Evolutionary conservation across 2,113 vertebrate species (phyloP).

Genomic region (Equus quagga): DNA sequence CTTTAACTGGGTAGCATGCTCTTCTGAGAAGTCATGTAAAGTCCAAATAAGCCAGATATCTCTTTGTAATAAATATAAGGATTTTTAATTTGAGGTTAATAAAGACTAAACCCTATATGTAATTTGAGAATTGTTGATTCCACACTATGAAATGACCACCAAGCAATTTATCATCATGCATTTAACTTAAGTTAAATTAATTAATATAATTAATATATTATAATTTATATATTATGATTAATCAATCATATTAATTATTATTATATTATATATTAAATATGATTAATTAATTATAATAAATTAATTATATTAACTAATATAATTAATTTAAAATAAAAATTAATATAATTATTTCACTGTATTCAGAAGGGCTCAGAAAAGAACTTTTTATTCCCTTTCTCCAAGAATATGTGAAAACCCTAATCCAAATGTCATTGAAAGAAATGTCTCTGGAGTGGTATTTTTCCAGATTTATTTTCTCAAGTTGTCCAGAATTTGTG

Average conservation of each 20-base stretch:
- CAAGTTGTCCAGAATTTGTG: not conserved
- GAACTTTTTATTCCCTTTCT: not conserved
- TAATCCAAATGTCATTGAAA: conserved; percentile 14
- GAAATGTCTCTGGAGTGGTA: not conserved
- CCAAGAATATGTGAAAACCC: not conserved
- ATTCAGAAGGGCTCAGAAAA: not conserved
- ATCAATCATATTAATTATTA: too few species aligned
- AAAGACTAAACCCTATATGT: not conserved
- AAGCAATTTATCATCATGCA: not conserved
- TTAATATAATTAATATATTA: too few species aligned
- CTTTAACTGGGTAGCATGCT: not conserved
- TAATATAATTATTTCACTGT: too few species aligned
- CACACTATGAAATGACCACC: not conserved
- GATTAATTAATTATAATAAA: too few species aligned
- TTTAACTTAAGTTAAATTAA: not conserved
- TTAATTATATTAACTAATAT: too few species aligned
- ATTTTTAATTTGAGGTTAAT: not conserved
- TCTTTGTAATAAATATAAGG: not conserved
- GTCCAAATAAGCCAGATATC: not conserved
- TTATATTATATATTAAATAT: too few species aligned
- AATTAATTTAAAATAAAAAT: too few species aligned
- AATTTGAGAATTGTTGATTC: not conserved
- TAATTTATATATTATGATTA: too few species aligned
- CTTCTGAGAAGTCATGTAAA: not conserved
- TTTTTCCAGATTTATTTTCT: conserved; percentile 3